Evolutionary conservation across 2,113 vertebrate species (phyloP).

Genomic region (Nestor notabilis): DNA sequence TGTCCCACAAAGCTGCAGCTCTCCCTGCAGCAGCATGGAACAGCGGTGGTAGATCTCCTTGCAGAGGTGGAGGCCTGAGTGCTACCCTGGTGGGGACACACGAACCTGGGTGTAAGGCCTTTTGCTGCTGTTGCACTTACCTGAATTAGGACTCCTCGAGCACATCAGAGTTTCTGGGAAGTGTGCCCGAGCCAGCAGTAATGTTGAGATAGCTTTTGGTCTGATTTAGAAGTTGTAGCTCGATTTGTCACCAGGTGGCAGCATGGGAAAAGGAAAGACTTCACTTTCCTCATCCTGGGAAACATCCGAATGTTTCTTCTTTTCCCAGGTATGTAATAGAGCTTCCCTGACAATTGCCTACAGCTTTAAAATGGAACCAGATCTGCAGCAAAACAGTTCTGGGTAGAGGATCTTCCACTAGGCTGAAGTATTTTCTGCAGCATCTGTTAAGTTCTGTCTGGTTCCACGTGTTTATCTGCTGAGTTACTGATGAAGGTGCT

Average conservation of each 20-base stretch:
- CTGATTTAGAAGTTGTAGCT: neutral
- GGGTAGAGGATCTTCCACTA: neutral
- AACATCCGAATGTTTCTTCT: neutral
- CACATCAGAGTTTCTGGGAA: neutral
- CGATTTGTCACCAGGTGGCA: slow-evolving; percentile 32
- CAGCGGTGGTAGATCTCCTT: neutral
- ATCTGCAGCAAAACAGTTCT: neutral
- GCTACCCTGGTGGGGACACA: neutral
- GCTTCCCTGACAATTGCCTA: neutral
- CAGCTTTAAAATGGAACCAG: neutral
- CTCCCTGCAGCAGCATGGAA: neutral
- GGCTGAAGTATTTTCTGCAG: neutral
- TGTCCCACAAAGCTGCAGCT: neutral
- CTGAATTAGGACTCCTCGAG: neutral
- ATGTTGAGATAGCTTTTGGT: neutral
- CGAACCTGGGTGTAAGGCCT: neutral
- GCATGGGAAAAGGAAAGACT: slow-evolving; percentile 16
- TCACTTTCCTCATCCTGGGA: neutral
- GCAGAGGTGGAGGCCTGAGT: neutral
- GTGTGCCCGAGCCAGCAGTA: neutral
- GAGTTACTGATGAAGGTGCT: neutral
- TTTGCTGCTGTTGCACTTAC: neutral
- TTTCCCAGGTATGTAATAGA: neutral
- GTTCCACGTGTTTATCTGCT: accelerated
- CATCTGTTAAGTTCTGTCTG: neutral